Base-by-base conservation (phyloP, 2,797 vertebrate genomes). In the Thunnus albacares region DNA sequence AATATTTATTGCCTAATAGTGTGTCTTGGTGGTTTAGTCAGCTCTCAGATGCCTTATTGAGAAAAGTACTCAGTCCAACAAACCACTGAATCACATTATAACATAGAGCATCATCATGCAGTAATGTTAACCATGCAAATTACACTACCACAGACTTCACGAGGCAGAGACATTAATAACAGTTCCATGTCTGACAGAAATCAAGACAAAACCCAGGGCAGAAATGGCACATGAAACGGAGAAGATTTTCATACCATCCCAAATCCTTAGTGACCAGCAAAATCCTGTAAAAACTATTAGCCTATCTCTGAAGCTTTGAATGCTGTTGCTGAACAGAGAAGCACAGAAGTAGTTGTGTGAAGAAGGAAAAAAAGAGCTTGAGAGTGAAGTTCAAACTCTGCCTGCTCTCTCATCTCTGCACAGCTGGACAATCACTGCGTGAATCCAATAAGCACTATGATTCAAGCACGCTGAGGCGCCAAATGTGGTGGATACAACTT, bases 41-140 rank as follows among this genome's bases (percentile, higher is more conserved):
- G 64, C 55, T 79, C 62, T 68, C 26, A 62, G 57, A 79, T 28
- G 47, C 4, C 58, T 30, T 28, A 6, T 24, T n/a, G 8, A 15
- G 24, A 60, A 28, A 60, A 17, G 8, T 12, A 45, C 24, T 64
- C 24, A 41, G 20, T 33, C 28, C 14, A 12, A 64, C 14, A 65
- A 53, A 63, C 58, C 33, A 11, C 60, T 43, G 43, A 47, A 49
- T 66, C 51, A 63, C 72, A 47, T 74, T 51, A 56, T 15, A 56
- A 68, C 71, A 49, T 58, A 3, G 47, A 60, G 73, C 45, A 11
- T 45, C 55, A 61, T 49, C 41, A 6, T n/a, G 15, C 59, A 82
- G 45, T 26, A 30, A 73, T 61, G 70, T 45, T 64, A 71, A 72
- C 67, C 67, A 73, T 26, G 43, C 79, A 73, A 65, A 77, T 45